These are phyloP conservation scores for Cyanoramphus novaezelandiae DNA, from an alignment of 2,113 vertebrate species.

Conservation along the genomic window DNA sequence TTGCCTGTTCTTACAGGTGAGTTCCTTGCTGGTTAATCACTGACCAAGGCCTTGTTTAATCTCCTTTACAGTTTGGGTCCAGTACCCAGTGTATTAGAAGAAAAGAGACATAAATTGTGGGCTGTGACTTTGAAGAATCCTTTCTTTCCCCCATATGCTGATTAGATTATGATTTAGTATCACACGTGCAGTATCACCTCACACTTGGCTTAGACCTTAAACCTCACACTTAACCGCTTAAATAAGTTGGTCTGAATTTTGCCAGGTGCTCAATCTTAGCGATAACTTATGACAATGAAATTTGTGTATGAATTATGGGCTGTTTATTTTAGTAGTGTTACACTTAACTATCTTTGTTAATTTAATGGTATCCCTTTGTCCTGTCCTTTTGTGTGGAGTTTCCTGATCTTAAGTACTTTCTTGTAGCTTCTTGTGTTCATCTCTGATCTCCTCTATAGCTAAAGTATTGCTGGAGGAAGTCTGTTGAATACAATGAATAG, in stretches of 20 bases:
- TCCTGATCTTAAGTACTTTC: not conserved
- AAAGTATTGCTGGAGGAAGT: not conserved
- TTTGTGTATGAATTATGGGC: not conserved
- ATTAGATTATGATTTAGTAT: not conserved
- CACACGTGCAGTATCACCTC: not conserved
- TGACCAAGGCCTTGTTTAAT: not conserved
- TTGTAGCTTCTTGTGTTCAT: not conserved
- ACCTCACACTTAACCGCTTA: not conserved
- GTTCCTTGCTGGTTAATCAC: not conserved
- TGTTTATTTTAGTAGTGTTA: not conserved
- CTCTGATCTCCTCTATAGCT: not conserved
- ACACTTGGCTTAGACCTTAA: not conserved
- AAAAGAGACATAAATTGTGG: not conserved
- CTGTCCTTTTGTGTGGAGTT: not conserved
- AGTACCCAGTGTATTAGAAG: not conserved
- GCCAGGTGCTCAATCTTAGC: not conserved
- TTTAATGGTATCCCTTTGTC: not conserved
- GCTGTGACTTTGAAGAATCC: not conserved
- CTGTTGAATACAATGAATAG: not conserved
- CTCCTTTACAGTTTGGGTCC: not conserved
- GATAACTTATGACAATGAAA: not conserved
- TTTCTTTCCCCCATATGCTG: fast-evolving
- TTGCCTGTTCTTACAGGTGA: not conserved
- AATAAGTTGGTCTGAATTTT: not conserved
- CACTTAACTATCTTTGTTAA: not conserved